Evolutionary conservation across 2,113 vertebrate species (phyloP).

Genomic region (Oophaga pumilio): DNA sequence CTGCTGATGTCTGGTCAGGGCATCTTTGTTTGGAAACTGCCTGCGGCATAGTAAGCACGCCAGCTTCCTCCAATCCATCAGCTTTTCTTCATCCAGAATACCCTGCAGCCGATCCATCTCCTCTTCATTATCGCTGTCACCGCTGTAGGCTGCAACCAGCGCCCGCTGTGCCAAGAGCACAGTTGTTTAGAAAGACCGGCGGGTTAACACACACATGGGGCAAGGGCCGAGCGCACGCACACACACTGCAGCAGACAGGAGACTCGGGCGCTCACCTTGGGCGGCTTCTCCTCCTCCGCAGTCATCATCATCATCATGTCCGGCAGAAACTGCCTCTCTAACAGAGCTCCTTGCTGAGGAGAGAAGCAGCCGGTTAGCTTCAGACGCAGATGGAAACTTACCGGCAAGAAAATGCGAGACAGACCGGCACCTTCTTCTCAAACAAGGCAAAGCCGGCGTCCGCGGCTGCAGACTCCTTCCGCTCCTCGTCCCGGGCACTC

Average conservation of each 20-base stretch:
- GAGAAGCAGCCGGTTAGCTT: neutral
- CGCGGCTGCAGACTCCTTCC: constrained; percentile 92
- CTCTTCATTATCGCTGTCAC: constrained; percentile 96
- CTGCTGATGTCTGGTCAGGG: constrained; percentile 90
- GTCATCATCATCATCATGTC: constrained; percentile 80
- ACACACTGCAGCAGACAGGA: too few relatives aligned
- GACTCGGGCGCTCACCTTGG: constrained; percentile 69
- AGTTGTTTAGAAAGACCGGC: neutral
- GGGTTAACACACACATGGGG: too few relatives aligned
- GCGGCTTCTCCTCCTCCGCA: constrained; percentile 81
- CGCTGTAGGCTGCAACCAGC: constrained; percentile 94
- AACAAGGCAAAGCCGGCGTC: constrained; percentile 95
- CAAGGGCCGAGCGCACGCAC: too few relatives aligned
- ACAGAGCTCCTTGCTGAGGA: constrained; percentile 73
- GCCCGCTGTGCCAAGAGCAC: constrained; percentile 73
- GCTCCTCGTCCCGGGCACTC: constrained; percentile 82
- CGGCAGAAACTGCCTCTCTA: constrained; percentile 84
- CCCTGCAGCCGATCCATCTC: constrained; percentile 75
- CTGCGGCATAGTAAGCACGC: constrained; percentile 93
- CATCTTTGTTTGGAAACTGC: constrained; percentile 94
- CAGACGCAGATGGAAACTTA: neutral
- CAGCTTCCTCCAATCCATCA: constrained; percentile 96
- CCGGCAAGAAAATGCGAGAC: fast-evolving
- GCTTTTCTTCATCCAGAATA: constrained; percentile 83
- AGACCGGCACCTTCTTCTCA: constrained; percentile 91